Evolutionary conservation across 2,797 vertebrate species (phyloP).

Genomic region (Phylloscopus collybita): DNA sequence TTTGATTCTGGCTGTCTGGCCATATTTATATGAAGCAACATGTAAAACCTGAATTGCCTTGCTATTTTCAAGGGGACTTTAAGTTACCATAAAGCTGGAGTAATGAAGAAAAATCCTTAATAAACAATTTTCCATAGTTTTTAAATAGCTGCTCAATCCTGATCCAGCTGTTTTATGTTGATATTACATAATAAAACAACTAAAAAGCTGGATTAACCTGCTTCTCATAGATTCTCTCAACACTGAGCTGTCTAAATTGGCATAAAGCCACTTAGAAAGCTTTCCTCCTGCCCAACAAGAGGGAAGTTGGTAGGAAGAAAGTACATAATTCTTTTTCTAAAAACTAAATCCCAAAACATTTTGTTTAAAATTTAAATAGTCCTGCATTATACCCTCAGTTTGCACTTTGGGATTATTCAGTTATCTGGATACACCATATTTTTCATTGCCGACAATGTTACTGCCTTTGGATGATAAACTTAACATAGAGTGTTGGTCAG

Average conservation of each 20-base stretch:
- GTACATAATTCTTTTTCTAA: neutral
- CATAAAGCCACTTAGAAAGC: slow-evolving; percentile 44
- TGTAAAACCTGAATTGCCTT: neutral
- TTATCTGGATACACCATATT: neutral
- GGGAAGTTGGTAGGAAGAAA: neutral
- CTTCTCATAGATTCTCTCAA: slow-evolving; percentile 15
- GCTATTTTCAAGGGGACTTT: neutral
- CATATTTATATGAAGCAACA: neutral
- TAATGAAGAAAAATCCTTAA: slow-evolving; percentile 53
- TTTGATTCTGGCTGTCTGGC: neutral
- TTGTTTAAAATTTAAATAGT: neutral
- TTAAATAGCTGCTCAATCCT: slow-evolving; percentile 33
- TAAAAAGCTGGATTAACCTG: slow-evolving; percentile 48
- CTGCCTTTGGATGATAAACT: neutral
- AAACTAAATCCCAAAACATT: neutral
- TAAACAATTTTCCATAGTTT: slow-evolving; percentile 11
- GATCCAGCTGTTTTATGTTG: slow-evolving; percentile 59
- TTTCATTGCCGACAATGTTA: neutral
- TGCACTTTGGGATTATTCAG: neutral
- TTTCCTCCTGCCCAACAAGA: neutral
- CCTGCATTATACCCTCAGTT: neutral
- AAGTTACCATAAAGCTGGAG: neutral
- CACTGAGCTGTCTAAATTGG: slow-evolving; percentile 8
- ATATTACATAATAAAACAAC: slow-evolving; percentile 52
- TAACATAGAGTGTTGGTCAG: neutral